Evolutionary conservation across 1,140 invertebrate species (phyloP).

Genomic region (Mya arenaria): DNA sequence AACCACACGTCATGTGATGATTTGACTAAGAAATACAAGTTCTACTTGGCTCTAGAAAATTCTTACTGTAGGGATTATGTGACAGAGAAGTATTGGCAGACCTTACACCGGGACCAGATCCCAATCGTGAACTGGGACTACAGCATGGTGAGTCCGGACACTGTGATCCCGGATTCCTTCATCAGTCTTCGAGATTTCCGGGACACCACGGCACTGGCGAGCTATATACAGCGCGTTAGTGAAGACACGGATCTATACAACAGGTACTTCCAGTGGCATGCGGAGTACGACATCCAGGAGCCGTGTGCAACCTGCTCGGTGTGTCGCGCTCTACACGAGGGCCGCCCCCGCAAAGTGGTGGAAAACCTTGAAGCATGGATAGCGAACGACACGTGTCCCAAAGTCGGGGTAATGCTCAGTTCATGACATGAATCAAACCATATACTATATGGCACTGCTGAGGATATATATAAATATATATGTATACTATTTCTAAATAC

Average conservation of each 20-base stretch:
- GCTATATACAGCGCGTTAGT: conserved; percentile 87
- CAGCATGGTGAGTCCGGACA: conserved; percentile 76
- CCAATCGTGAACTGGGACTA: conserved; percentile 73
- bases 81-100: conserved; percentile 79
- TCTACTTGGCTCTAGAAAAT: conserved; percentile 85
- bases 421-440: too few relatives aligned
- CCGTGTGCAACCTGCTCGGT: conserved; percentile 58
- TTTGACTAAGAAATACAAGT: conserved; percentile 91
- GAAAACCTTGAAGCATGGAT: conserved; percentile 66
- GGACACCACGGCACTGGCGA: conserved; percentile 90
- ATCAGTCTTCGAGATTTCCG: conserved; percentile 97
- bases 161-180: conserved; percentile 87
- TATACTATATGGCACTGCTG: too few relatives aligned
- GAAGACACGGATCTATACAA: conserved; percentile 74
- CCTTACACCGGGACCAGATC: conserved; percentile 67
- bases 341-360: conserved; percentile 60
- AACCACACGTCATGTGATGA: too few relatives aligned
- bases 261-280: conserved; percentile 77
- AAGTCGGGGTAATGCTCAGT: conserved; percentile 43
- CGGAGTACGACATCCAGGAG: conserved; percentile 53
- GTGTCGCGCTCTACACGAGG: conserved; percentile 66
- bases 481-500: too few relatives aligned
- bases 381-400: conserved; percentile 58
- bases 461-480: too few relatives aligned
- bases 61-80: conserved; percentile 79